Conservation (phyloP, 2,888 invertebrate species). For the Dryobotodes eremita region DNA sequence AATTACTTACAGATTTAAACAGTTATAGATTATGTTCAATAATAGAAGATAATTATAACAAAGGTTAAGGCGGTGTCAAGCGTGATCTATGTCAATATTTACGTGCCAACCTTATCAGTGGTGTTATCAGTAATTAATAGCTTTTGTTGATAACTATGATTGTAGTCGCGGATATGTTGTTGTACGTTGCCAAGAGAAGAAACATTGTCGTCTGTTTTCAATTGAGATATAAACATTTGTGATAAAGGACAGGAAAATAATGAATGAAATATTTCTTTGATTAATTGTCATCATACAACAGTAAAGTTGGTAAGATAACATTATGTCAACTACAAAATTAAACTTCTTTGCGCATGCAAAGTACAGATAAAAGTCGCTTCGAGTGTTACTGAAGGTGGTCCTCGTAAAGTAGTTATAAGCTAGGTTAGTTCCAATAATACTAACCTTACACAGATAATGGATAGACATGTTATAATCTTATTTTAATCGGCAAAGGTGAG, state of each 20-base stretch:
- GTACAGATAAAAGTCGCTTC: neutral
- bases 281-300: neutral
- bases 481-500: conserved; percentile 24
- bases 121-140: conserved; percentile 72
- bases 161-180: conserved; percentile 76
- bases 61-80: conserved; percentile 88
- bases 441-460: conserved; percentile 17
- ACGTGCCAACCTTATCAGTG: conserved; percentile 74
- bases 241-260: conserved; percentile 24
- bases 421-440: conserved; percentile 13
- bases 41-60: conserved; percentile 81
- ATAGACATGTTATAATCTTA: conserved; percentile 9
- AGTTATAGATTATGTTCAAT: conserved; percentile 78
- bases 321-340: neutral
- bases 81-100: conserved; percentile 88
- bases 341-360: neutral
- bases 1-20: conserved; percentile 48
- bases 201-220: conserved; percentile 66
- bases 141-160: conserved; percentile 76
- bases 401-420: neutral
- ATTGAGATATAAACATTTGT: conserved; percentile 33
- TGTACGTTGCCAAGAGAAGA: conserved; percentile 73
- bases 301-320: neutral
- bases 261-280: conserved; percentile 32
- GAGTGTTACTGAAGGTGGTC: neutral